Evolutionary conservation across 2,113 vertebrate species (phyloP).

Genomic region (Dryoscopus gambensis): DNA sequence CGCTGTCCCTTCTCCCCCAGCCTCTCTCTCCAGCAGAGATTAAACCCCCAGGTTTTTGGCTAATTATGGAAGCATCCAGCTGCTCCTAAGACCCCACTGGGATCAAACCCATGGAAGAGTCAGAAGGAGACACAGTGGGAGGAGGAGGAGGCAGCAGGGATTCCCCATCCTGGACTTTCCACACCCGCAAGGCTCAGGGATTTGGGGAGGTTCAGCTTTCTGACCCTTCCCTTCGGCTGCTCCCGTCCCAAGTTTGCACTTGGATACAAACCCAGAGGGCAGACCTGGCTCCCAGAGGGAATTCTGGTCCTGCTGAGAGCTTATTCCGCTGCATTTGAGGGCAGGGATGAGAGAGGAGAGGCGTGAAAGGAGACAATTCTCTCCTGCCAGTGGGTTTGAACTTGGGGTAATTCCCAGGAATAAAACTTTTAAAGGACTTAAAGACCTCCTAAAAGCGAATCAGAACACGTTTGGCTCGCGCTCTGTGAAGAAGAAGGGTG

Average conservation of each 20-base stretch:
- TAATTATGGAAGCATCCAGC: conserved; percentile 41
- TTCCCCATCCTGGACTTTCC: neutral
- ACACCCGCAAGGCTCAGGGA: neutral
- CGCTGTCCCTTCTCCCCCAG: neutral
- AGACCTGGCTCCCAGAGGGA: neutral
- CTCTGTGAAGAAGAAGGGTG: neutral
- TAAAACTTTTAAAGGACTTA: neutral
- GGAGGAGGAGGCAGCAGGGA: neutral
- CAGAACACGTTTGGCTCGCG: neutral
- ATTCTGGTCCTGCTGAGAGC: neutral
- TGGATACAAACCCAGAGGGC: neutral
- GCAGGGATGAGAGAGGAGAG: neutral
- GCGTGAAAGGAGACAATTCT: neutral
- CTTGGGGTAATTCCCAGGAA: neutral
- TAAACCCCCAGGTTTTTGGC: neutral
- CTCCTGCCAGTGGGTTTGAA: neutral
- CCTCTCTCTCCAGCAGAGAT: neutral
- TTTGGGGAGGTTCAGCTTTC: neutral
- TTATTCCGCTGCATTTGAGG: neutral
- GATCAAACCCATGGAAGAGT: neutral
- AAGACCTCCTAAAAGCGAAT: neutral
- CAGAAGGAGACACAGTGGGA: neutral
- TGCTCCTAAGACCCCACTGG: neutral
- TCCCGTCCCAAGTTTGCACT: neutral
- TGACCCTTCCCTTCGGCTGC: neutral